A percentile compares a stretch with the other conserved stretches of the same genome.
Evolutionary conservation across 1,140 invertebrate species (phyloP).

Genomic region (Drosophila pseudoananassae): DNA sequence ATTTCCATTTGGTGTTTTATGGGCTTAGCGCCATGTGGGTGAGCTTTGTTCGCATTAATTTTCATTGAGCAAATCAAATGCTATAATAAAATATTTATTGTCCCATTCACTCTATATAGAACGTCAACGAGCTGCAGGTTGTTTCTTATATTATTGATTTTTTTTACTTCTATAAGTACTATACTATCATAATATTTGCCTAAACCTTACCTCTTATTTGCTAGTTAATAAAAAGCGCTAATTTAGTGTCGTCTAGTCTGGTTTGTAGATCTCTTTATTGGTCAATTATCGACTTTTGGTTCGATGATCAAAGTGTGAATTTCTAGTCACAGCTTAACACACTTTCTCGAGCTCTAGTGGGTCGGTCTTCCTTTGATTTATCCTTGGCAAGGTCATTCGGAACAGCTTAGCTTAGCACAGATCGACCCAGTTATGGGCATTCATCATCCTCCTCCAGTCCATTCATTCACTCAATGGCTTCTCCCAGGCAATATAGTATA

Average conservation of each 20-base stretch:
- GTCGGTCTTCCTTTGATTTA: conserved; percentile 21
- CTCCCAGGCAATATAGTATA: too few relatives aligned
- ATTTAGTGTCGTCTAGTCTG: not conserved
- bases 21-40: conserved; percentile 45
- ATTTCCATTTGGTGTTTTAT: conserved; percentile 25
- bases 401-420: conserved; percentile 17
- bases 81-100: conserved; percentile 51
- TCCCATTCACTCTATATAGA: conserved; percentile 1
- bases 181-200: not conserved
- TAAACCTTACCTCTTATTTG: not conserved
- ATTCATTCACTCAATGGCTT: conserved; percentile 15
- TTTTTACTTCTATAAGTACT: not conserved
- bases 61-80: conserved; percentile 57
- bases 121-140: not conserved
- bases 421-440: conserved; percentile 45
- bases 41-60: conserved; percentile 46
- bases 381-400: conserved; percentile 30
- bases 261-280: not conserved
- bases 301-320: conserved; percentile 1
- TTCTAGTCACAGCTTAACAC: conserved; percentile 13
- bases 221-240: not conserved
- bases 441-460: conserved; percentile 32
- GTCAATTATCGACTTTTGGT: not conserved
- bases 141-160: not conserved
- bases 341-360: conserved; percentile 3